Base-by-base conservation (phyloP, 2,888 invertebrate species). In the Agrochola lota region DNA sequence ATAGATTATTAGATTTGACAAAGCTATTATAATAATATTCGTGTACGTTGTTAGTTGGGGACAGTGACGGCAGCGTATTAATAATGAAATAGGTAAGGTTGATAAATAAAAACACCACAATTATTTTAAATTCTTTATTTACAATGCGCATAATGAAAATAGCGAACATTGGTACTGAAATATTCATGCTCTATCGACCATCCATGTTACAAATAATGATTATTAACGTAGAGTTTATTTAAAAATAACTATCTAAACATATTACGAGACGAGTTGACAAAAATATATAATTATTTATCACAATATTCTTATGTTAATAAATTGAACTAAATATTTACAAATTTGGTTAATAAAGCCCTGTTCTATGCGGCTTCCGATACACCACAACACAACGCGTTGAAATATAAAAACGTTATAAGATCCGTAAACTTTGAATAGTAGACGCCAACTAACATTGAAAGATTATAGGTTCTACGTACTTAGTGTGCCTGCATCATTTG, bases 301-400 rank as follows among this genome's bases (percentile, higher is more conserved):
- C 95, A 95, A 94, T 94, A 94, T 91, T 93, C 93, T 95, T 94
- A 94, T 92, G 93, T 87, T 90, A 83, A 92, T 91, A 93, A 94
- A 94, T 95, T 95, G 93, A 94, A 95, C 94, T 94, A 95, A 93
- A 92, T 95, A 95, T 95, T 92, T 95, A 95, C 95, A 95, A 92
- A 91, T 93, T 94, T 94, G 91, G 92, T 92, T 89, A 83, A 85
- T 77, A 78, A 77, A 83, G 73, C 75, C 71, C 20, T 69, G 71
- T 71, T 57, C 52, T 71, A 68, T 62, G 70, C 57, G 64, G 74
- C 70, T 76, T 62, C 35, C 64, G 26, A 62, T 66, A 75, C 52
- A 66, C 71, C 67, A 73, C 77, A 62, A 72, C 66, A 81, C 35
- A 74, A 74, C 64, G 55, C 57, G 59, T 66, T 69, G 43, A 67